These are phyloP conservation scores for Synchiropus splendidus DNA, from an alignment of 2,113 vertebrate species.

Conservation along the genomic window DNA sequence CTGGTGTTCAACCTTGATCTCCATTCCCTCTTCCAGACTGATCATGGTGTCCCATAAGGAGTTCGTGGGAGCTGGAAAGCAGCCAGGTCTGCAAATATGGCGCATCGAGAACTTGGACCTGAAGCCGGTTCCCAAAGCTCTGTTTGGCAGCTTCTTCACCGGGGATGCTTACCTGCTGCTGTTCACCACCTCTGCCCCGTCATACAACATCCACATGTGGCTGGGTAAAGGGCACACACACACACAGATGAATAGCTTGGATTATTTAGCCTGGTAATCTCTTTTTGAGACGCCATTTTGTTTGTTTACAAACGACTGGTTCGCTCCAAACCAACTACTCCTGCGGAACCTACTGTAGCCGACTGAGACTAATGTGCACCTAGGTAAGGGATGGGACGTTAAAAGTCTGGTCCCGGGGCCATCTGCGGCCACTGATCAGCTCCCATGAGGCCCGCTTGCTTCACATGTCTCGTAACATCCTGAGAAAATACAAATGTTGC, in stretches of 20 bases:
- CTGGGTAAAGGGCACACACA: slow-evolving; percentile 44
- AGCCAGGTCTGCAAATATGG: slow-evolving; percentile 67
- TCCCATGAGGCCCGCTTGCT: no score
- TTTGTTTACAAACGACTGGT: no score
- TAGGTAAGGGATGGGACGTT: no score
- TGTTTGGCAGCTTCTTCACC: slow-evolving; percentile 62
- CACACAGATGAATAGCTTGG: background rate
- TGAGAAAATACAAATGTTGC: no score
- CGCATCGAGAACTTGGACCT: slow-evolving; percentile 71
- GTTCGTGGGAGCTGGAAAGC: slow-evolving; percentile 61
- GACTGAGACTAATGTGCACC: no score
- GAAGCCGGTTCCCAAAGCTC: slow-evolving; percentile 59
- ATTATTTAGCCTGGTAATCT: background rate
- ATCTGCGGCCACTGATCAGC: no score
- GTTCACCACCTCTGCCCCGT: slow-evolving; percentile 52
- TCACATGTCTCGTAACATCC: no score
- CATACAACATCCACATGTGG: slow-evolving; percentile 70
- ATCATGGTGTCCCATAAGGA: slow-evolving; percentile 71
- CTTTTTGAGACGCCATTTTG: no score
- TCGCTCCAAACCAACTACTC: no score
- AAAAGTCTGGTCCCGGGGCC: no score
- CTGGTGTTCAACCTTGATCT: no score
- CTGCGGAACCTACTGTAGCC: no score
- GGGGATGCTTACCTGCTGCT: slow-evolving; percentile 71
- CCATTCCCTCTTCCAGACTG: slow-evolving; percentile 20